Evolutionary conservation across 2,797 vertebrate genomes (phyloP), one percentile per base, ranked within the genome.

Genomic region (Poecile montanus): DNA sequence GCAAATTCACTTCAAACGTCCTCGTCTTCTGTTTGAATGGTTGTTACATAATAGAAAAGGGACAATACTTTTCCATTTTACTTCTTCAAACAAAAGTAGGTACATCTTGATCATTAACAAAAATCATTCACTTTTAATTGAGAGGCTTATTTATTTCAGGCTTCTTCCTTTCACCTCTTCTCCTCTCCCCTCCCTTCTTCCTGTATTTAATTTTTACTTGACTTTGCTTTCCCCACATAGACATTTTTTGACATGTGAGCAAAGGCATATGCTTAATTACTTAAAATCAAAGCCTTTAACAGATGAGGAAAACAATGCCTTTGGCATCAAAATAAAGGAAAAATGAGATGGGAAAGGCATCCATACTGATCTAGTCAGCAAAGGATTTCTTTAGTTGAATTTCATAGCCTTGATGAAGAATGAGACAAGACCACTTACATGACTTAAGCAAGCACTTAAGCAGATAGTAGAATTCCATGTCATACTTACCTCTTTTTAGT

Each of bases 301-400:
- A n/a, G 14, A n/a, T 0, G 0, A 51, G 34, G 25, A 9, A 2
- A 53, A 8, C n/a, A 53, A 68, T 13, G 26, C 4, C 1, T 79
- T 79, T 63, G 19, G 23, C 12, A 63, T 42, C 7, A 53, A 63
- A 76, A 60, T 16, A 60, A 71, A 54, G 17, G 17, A n/a, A 30
- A 76, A 70, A 54, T 54, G 7, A 53, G 30, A 48, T 14, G 8
- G 74, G 16, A 70, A 62, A 76, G 10, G 19, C 17, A 48, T 36
- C 45, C 40, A 53, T 30, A 74, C 4, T 3, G 4, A 36, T 18
- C 18, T 23, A 68, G 11, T 25, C 54, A 68, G 50, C 19, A 79
- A 36, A 10, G 3, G 8, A 53, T 38, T 48, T 58, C 27, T 70
- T 70, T 70, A 6, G 22, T 2, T 74, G 34, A 30, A 16, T 79